Base-by-base conservation (phyloP, 2,888 invertebrate species). In the Sturmia bella region DNA sequence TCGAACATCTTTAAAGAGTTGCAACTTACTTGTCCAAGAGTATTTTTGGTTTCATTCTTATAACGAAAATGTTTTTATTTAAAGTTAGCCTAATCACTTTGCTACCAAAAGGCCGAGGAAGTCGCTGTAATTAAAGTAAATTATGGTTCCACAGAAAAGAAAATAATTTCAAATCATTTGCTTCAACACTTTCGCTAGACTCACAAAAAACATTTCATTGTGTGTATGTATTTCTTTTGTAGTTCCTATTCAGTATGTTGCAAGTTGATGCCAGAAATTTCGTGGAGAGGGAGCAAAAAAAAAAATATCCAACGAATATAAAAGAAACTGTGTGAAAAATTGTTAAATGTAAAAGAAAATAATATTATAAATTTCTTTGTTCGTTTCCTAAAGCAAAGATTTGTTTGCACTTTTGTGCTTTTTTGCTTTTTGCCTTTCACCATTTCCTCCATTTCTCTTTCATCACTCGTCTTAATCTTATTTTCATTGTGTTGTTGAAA, bases 331-430 rank as follows among this genome's bases (percentile, higher is more conserved):
- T 78, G 66, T 66, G 66, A 64, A 66, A 45, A 59, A 64, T 57
- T 70, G 57, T 66, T 19, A 78, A 72, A 72, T 57, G 56, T 56
- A n/a, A 64, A 52, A 66, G 54, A 72, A 80, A 59, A 57, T 50
- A 63, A 66, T 32, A 73, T 57, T 37, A 68, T 32, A 50, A 66
- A 11, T 27, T 27, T 37, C 32, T 27, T 27, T 68, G 39, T 81
- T 73, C 63, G 64, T 73, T 77, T 81, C 76, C 76, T 54, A 73
- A 56, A 73, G 61, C 59, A 43, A 63, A 76, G 68, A 68, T 81
- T 81, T 76, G 59, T 76, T 63, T 56, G 72, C 59, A 68, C 74
- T 80, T 80, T 74, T 70, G 75, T 57, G 69, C 70, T 19, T n/a
- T 39, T 19, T 39, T 61, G 63, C n/a, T 37, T 37, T 32, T 63